Base-by-base conservation (phyloP, 2,888 invertebrate genomes). In the Archips xylosteana region DNA sequence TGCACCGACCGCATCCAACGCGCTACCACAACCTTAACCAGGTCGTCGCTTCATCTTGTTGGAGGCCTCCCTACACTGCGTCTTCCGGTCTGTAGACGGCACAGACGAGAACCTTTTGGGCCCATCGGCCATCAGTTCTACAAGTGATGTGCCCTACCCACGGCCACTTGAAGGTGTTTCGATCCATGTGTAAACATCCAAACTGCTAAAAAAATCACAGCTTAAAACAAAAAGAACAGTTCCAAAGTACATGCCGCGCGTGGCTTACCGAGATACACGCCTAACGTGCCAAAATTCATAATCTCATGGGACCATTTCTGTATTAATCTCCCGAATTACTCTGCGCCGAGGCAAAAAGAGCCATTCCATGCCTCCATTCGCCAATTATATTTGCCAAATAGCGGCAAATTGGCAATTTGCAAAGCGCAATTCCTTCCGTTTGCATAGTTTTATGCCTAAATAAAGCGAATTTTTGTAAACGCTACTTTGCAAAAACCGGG, bases 361-460 rank as follows among this genome's bases (percentile, higher is more conserved):
- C 87, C 84, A 83, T 85, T 86, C 80, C 80, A 82, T 80, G 86
- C 83, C 81, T 83, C 83, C 82, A 82, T 83, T 81, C 80, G 85
- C 82, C 89, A 83, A 83, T 84, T 84, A 84, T 84, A 82, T 84
- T 82, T 84, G 83, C 82, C 84, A 89, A 92, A 93, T 91, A 87
- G 89, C 89, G 81, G 83, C 86, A 88, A 90, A 91, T 90, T 88
- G 90, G 85, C 89, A 86, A 88, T 93, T 92, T 87, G 84, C 76
- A 84, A 83, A 74, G 81, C 76, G 81, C 80, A 89, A 91, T 90
- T 87, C 80, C 89, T 91, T 90, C 90, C 89, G 87, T 81, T 87
- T 83, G 82, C 80, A 82, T 84, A 83, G 86, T 88, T 85, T 82
- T 87, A 87, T 86, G 79, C 80, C 83, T 65, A 74, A 74, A 69